Conservation (phyloP, 2,888 invertebrate species). For the Amphipoea oculea region DNA sequence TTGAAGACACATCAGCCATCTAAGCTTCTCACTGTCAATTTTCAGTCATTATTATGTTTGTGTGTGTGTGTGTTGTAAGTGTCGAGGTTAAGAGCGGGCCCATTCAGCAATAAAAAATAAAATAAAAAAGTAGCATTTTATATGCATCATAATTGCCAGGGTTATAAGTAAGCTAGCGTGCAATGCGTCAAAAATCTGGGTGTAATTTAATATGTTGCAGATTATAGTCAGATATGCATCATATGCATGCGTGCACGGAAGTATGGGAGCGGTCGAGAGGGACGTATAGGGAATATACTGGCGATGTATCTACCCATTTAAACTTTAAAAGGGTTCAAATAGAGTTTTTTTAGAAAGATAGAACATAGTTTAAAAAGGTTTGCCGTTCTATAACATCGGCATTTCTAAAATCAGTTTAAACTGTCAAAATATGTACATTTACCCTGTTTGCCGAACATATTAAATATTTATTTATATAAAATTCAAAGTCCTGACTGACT, state of each 20-base stretch:
- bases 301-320: background rate
- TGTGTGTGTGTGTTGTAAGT: no score
- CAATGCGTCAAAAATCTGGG: constrained; percentile 79
- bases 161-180: constrained; percentile 64
- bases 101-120: no score
- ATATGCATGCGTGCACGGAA: constrained; percentile 35
- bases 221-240: constrained; percentile 76
- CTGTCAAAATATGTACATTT: background rate
- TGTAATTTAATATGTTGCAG: constrained; percentile 86
- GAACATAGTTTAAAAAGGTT: background rate
- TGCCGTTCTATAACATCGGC: background rate
- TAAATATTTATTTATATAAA: no score
- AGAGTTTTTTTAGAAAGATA: background rate
- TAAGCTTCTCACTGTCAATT: background rate
- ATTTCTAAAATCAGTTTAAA: background rate
- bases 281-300: constrained; percentile 32
- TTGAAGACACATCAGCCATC: background rate
- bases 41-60: background rate
- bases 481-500: no score
- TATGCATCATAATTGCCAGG: constrained; percentile 64
- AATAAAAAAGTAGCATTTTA: no score
- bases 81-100: no score
- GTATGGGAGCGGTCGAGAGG: constrained; percentile 70
- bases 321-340: background rate
- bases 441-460: background rate